Percentiles rank a stretch among this genome's conserved stretches.
These are phyloP conservation scores for Micromussa lordhowensis DNA, from an alignment of 92 coral and sea anemone genomes.

Conservation along the genomic window DNA sequence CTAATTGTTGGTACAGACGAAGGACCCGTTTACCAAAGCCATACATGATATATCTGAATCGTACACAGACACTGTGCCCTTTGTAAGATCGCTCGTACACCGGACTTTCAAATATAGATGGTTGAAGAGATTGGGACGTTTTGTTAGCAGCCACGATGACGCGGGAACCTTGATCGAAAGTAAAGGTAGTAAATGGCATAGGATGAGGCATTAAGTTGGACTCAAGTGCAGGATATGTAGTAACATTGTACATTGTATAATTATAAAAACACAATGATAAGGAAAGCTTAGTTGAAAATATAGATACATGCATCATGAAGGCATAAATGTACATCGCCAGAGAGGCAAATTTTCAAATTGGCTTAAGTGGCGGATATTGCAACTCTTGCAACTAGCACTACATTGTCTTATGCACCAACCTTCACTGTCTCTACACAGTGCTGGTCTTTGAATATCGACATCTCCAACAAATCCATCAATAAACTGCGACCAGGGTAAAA, in stretches of 20 bases:
- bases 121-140: conserved; percentile 7
- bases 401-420: conserved; percentile 2
- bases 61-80: conserved; percentile 60
- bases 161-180: conserved; percentile 22
- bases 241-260: too few species aligned
- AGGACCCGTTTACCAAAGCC: conserved; percentile 64
- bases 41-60: conserved; percentile 67
- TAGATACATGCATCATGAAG: too few species aligned
- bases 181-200: background rate
- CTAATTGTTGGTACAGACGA: conserved; percentile 61
- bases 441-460: conserved; percentile 25
- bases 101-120: conserved; percentile 58
- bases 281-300: too few species aligned
- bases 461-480: conserved; percentile 23
- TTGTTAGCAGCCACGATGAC: conserved; percentile 9
- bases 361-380: background rate
- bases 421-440: conserved; percentile 23
- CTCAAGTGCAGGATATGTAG: too few species aligned
- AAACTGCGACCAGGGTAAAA: conserved; percentile 44
- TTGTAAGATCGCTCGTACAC: conserved; percentile 54
- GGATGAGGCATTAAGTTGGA: background rate
- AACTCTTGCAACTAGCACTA: background rate
- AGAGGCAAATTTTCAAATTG: background rate
- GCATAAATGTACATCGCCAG: background rate
- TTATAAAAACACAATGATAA: too few species aligned